Base-by-base conservation (phyloP, 2,888 invertebrate genomes). In the Eilema depressum region DNA sequence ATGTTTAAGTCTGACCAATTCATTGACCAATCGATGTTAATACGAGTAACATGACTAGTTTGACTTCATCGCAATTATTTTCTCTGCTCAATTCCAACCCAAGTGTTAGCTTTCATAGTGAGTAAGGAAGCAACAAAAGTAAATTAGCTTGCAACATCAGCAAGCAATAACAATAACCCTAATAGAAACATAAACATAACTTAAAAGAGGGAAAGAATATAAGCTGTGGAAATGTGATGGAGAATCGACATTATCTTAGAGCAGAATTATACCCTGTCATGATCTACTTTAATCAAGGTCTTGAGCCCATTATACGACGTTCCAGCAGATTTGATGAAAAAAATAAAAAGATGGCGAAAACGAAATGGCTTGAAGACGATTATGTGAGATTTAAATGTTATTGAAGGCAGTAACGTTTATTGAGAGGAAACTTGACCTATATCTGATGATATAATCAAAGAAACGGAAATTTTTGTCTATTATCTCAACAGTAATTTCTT, bases 281-380 rank as follows among this genome's bases (percentile, higher is more conserved):
- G 79, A 85, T 83, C 85, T 83, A 86, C 79, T 86, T 83, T 85
- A 84, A 86, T 86, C 85, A 86, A 83, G 79, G 63, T 76, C 62
- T 66, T 66, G 59, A 47, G 65, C 68, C 77, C 76, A 85, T 86
- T 86, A 85, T 78, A 79, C 71, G 33, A 68, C 75, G 68, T 75
- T 74, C 68, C 60, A 68, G 47, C 68, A 75, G 70, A 78, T 79
- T 84, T 82, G 77, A 85, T 74, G 83, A 82, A 83, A 83, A 83
- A 80, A 76, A 71, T 60, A 68, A 67, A 67, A 71, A 70, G 65
- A 69, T 75, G 59, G 66, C 74, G 73, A 63, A 59, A 25, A 33
- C 60, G 53, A 25, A 71, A 71, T 56, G 63, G 63, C 59, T 41
- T 26, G 25, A 63, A 77, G 75, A 75, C 73, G 65, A 77, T 82